Evolutionary conservation across 1,140 invertebrate genomes (phyloP), one percentile per base, ranked within the genome.

Genomic region (Tetraneura akinire): DNA sequence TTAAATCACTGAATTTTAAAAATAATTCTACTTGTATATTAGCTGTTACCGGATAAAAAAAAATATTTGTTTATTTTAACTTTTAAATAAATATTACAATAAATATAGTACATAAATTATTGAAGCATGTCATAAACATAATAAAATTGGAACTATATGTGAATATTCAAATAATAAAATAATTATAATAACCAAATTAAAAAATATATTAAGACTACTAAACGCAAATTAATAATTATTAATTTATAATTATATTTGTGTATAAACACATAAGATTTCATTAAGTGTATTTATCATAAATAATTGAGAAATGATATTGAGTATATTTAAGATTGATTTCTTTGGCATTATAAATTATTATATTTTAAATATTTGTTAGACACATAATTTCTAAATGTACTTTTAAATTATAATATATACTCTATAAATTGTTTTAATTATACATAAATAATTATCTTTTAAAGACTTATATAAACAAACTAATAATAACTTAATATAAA

Each of bases 51-150:
- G 42, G 37, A n/a, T 21, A 66, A n/a, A 64, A 42, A 21, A 68
- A 68, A 23, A 64, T 64, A 37, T 32, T n/a, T 6, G 14, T 64
- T 68, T 68, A 68, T 68, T 66, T 66, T 8, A 8, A 6, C 10
- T 37, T 68, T 6, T 47, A 26, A 23, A 57, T 57, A 57, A 57
- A 45, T 47, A 68, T 68, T 68, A 68, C n/a, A 3, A 42, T 66
- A 66, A 66, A 42, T 64, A n/a, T n/a, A n/a, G n/a, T n/a, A 11
- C 6, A n/a, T 64, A 23, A 23, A n/a, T 47, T 23, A 45, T 32
- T 62, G 45, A 14, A 66, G 64, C n/a, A 66, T 66, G 18, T 37
- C 29, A 42, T 13, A 21, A 42, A 42, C 62, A 8, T 55, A 55
- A 1, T 55, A 21, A 21, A 57, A 57, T 26, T 66, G 21, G 5